Evolutionary conservation across 2,888 invertebrate species (phyloP), one percentile per base, ranked within the genome.

Genomic region (Microchrysa polita): DNA sequence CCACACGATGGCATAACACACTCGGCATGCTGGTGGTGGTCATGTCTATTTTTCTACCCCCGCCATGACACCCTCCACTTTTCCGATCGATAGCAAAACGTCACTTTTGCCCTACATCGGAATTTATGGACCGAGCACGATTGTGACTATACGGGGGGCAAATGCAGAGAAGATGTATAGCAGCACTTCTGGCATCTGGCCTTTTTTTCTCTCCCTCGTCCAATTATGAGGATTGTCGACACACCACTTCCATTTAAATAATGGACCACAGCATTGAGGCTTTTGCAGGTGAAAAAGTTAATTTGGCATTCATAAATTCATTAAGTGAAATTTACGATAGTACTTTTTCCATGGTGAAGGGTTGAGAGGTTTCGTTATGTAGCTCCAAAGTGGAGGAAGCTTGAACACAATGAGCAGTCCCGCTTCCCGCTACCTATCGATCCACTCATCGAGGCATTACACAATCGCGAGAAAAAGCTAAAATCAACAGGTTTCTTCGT

Each of bases 61-160:
- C 67, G 40, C 42, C 16, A 22, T 60, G 61, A 71, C 27, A 34
- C 57, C 74, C 63, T 73, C 72, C 73, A 61, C 18, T 72, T 34
- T 34, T 74, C 60, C 67, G 72, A 73, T 76, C 76, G 71, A 76
- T 76, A 76, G 42, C 63, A 18, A 61, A 74, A 74, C 73, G 73
- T 74, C 73, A 76, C 40, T 72, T 65, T 40, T 73, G 74, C 67
- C 74, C 76, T 73, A 76, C 60, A 76, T 76, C 60, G 23, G 42
- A 73, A 61, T 48, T 34, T 34, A 34, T 34, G 27, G 27, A 34
- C 27, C 27, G 27, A 34, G 27, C 7, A n/a, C n/a, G 27, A 34
- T 5, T 34, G 27, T 34, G 27, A 22, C 40, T 34, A n/a, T n/a
- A 65, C 65, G 14, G 20, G 9, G 42, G 44, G 23, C 27, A 34